phyloP scores from a whole-genome alignment of 2,113 vertebrate species.

The Cepphus grylle region DNA sequence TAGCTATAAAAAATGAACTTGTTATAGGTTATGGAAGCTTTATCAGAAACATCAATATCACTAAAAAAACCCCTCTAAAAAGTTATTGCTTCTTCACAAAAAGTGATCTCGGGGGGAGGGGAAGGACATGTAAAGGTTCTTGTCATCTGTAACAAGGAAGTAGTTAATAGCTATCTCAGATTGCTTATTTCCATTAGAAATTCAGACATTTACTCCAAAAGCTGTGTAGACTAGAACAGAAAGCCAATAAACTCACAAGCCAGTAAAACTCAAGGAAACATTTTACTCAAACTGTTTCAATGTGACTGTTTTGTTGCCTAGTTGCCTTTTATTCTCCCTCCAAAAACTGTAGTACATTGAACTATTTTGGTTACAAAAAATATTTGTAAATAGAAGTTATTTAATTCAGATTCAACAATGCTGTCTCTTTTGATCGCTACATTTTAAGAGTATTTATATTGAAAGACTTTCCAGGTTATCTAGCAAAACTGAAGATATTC shows the following conservation, averaged over 20 bases:
- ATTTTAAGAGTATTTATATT: background rate
- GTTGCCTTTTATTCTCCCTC: background rate
- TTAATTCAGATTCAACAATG: background rate
- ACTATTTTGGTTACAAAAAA: background rate
- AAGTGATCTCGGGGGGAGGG: background rate
- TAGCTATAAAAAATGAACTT: background rate
- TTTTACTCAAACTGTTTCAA: background rate
- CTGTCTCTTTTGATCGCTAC: background rate
- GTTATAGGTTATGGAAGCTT: background rate
- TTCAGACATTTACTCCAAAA: background rate
- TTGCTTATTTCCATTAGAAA: background rate
- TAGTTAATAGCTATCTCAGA: background rate
- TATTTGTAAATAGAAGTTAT: background rate
- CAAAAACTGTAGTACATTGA: background rate
- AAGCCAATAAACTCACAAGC: background rate
- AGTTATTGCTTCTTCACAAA: background rate
- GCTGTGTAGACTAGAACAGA: background rate
- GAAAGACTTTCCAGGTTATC: background rate
- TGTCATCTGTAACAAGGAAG: background rate
- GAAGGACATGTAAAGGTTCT: background rate
- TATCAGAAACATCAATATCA: background rate
- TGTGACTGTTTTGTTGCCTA: background rate
- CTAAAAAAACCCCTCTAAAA: background rate
- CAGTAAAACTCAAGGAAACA: background rate
- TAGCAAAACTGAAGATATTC: background rate